Evolutionary conservation across 2,113 vertebrate species (phyloP), one percentile per base, ranked within the genome.

Genomic region (Ploceus nigricollis): DNA sequence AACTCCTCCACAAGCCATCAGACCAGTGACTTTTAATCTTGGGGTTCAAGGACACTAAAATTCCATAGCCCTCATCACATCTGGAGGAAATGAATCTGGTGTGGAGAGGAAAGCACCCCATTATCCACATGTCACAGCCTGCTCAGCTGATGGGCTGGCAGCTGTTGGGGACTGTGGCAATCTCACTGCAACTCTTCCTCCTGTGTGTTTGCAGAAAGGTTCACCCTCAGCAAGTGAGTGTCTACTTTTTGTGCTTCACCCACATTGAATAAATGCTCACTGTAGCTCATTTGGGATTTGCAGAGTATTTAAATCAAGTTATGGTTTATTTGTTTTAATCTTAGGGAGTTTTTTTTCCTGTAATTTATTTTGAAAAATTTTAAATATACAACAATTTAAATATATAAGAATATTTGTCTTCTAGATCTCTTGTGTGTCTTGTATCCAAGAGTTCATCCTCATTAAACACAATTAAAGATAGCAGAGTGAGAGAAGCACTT

Each of bases 81-180:
- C 48, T 37, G 31, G 61, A 93, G 84, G 82, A 97, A 93, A 87
- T 31, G 13, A 33, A 31, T 37, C 15, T 60, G 40, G 15, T 30
- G 14, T 7, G 44, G 61, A 82, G 28, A 68, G 47, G 48, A 93
- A 85, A 87, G 28, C 20, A 33, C 2, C 1, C 23, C 37, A 21
- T 10, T 68, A 39, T 28, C 40, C 40, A 37, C 30, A 42, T 3
- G 4, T 83, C 76, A 48, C 8, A 64, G 35, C 13, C 27, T 51
- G 39, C 60, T 60, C 70, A 69, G 65, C 44, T 79, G 53, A 53
- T 57, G 61, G 60, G 70, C 31, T 25, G 28, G 57, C 39, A 64
- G 2, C 22, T 15, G 24, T 0, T 53, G 47, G 16, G 31, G 39
- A n/a, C 20, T 1, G 0, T 16, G 51, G 3, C 17, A 75, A 27